Evolutionary conservation across 1,140 invertebrate species (phyloP).

Genomic region (Uloborus diversus): DNA sequence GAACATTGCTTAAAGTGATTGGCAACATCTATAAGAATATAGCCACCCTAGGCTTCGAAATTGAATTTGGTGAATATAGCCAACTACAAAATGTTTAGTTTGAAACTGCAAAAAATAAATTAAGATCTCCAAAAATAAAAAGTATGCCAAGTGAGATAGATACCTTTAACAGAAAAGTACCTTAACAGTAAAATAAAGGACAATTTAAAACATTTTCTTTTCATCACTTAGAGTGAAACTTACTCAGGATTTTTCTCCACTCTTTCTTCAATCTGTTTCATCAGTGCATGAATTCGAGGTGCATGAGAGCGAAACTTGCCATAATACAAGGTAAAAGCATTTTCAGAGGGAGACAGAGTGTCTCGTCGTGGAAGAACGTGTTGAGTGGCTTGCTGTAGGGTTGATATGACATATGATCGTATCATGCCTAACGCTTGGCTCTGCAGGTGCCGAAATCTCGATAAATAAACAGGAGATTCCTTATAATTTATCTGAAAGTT

Average conservation of each 20-base stretch:
- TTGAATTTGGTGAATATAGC: too few relatives aligned
- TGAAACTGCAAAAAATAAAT: too few relatives aligned
- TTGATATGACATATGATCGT: slow-evolving; percentile 58
- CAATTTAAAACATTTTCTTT: slow-evolving; percentile 19
- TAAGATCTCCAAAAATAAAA: too few relatives aligned
- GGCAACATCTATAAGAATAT: too few relatives aligned
- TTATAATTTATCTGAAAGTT: slow-evolving; percentile 73
- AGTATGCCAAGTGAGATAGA: too few relatives aligned
- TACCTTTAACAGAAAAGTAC: too few relatives aligned
- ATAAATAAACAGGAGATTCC: slow-evolving; percentile 76
- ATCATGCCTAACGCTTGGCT: slow-evolving; percentile 60
- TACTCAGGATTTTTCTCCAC: slow-evolving; percentile 76
- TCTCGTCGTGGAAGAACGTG: slow-evolving; percentile 69
- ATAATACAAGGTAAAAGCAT: slow-evolving; percentile 89
- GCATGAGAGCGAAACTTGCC: slow-evolving; percentile 92
- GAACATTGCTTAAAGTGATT: too few relatives aligned
- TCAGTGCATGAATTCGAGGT: slow-evolving; percentile 81
- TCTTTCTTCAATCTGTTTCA: slow-evolving; percentile 82
- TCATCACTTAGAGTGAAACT: too few relatives aligned
- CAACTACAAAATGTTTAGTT: too few relatives aligned
- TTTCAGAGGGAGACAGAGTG: slow-evolving; percentile 68
- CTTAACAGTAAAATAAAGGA: slow-evolving; percentile 34
- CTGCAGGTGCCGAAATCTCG: slow-evolving; percentile 59
- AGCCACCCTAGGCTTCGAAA: too few relatives aligned
- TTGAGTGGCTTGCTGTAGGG: slow-evolving; percentile 70